Evolutionary conservation across 1,140 invertebrate genomes (phyloP).

Genomic region (Ladona fulva): DNA sequence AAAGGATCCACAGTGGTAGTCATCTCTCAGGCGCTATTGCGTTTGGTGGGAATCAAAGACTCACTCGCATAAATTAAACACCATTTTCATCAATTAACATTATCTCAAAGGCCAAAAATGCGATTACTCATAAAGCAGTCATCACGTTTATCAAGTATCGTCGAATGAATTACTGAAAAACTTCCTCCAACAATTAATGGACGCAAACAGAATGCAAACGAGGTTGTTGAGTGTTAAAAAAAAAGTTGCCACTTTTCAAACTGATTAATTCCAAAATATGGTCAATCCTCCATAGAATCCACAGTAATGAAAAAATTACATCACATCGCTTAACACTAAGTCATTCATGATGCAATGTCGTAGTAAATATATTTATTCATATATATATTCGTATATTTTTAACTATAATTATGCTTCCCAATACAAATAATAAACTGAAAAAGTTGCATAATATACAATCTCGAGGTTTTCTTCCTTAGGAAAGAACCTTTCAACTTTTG

Average conservation of each 20-base stretch:
- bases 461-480: background rate
- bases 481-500: background rate
- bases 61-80: background rate
- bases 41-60: background rate
- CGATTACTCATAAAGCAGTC: too few relatives aligned
- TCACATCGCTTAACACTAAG: background rate
- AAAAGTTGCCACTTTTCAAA: too few relatives aligned
- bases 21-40: too few relatives aligned
- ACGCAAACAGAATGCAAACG: too few relatives aligned
- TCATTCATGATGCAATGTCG: background rate
- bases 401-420: slow-evolving; percentile 11
- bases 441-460: background rate
- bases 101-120: too few relatives aligned
- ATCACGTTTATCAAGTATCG: too few relatives aligned
- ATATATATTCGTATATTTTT: slow-evolving; percentile 14
- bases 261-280: too few relatives aligned
- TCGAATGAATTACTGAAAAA: too few relatives aligned
- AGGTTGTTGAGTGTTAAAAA: too few relatives aligned
- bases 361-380: slow-evolving; percentile 13
- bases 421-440: background rate
- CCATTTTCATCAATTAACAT: too few relatives aligned
- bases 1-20: background rate
- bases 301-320: background rate
- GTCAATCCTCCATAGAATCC: too few relatives aligned
- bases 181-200: too few relatives aligned